Evolutionary conservation across 2,113 vertebrate genomes (phyloP).

Genomic region (Eulemur macaco): DNA sequence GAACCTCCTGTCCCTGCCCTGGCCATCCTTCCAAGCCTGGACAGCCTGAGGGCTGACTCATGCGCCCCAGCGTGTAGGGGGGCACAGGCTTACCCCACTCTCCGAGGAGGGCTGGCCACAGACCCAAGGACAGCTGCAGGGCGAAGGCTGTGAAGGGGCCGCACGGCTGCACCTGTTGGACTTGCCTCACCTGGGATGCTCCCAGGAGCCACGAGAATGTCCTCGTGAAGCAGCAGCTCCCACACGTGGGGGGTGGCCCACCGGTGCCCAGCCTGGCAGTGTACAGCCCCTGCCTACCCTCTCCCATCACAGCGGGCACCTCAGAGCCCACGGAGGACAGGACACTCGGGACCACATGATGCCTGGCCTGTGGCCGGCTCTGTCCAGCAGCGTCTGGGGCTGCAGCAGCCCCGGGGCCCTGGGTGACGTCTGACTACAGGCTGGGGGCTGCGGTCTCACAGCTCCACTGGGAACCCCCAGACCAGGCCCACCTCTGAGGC

Average conservation of each 20-base stretch:
- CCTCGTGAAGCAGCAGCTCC: not conserved
- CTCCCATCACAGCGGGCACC: not conserved
- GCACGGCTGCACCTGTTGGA: not conserved
- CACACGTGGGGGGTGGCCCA: rapidly evolving
- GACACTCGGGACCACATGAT: not conserved
- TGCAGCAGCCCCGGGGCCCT: not conserved
- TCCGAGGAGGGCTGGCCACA: not conserved
- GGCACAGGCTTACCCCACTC: not conserved
- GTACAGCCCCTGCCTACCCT: not conserved
- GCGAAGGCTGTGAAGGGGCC: not conserved
- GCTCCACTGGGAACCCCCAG: not conserved
- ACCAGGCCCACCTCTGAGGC: too few relatives aligned
- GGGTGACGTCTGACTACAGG: not conserved
- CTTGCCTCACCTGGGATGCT: not conserved
- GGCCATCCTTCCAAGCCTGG: not conserved
- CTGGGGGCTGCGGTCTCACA: not conserved
- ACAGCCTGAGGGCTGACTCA: not conserved
- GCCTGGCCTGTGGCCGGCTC: not conserved
- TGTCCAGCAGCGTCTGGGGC: not conserved
- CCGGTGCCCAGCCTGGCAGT: not conserved
- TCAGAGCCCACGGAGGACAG: not conserved
- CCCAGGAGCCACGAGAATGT: not conserved
- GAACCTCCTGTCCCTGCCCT: not conserved
- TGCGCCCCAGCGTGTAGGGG: rapidly evolving
- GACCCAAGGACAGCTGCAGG: not conserved